Conservation (phyloP, 2,797 vertebrate genomes). For the Buphagus erythrorhynchus region DNA sequence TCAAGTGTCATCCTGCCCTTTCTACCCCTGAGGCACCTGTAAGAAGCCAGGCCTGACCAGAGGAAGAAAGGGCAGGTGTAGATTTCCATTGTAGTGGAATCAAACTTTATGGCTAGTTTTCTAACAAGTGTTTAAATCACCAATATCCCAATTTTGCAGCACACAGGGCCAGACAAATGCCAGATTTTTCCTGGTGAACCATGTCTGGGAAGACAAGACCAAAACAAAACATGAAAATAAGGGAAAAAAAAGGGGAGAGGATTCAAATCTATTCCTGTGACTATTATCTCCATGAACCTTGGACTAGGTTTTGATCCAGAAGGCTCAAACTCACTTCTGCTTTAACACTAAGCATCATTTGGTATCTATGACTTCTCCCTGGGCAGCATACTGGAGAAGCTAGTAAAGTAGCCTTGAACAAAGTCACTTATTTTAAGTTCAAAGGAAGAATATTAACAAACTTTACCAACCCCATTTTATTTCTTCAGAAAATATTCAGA, state of each 20-base stretch:
- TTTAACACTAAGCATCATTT: neutral
- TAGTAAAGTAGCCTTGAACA: neutral
- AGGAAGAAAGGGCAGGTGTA: neutral
- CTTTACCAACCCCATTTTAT: neutral
- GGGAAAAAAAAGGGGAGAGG: accelerated
- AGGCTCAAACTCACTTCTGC: neutral
- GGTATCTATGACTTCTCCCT: neutral
- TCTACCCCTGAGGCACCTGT: neutral
- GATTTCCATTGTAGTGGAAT: neutral
- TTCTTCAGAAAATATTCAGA: neutral
- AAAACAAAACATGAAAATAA: neutral
- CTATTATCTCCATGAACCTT: neutral
- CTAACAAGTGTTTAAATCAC: neutral
- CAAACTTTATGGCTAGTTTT: neutral
- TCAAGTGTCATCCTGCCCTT: neutral
- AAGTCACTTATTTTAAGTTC: neutral
- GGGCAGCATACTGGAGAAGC: neutral
- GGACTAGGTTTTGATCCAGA: neutral
- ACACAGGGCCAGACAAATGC: accelerated
- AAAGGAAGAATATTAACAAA: neutral
- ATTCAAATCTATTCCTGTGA: neutral
- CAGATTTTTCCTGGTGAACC: neutral
- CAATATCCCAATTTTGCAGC: neutral
- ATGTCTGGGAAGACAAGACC: neutral
- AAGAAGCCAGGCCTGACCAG: neutral